Evolutionary conservation across 2,113 vertebrate species (phyloP), one percentile per base, ranked within the genome.

Genomic region (Ailurus styani): DNA sequence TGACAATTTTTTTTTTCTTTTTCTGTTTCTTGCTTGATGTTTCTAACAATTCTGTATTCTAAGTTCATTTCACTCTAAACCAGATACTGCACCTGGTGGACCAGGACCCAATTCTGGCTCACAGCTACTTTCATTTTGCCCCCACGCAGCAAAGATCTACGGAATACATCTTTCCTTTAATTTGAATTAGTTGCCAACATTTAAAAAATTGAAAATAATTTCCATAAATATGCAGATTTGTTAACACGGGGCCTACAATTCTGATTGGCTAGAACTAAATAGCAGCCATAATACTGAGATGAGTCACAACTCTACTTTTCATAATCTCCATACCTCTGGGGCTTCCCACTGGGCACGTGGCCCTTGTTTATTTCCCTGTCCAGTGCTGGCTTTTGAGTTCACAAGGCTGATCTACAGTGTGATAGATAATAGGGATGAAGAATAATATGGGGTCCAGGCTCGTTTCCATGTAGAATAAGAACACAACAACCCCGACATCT

Each of bases 131-230:
- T 83, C 6, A 29, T 79, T 66, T 88, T 9, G 31, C 27, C 5
- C 5, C 42, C 25, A 42, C 14, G 87, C 9, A 87, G 47, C 50
- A 82, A 1, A 42, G 40, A 93, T 11, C 3, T 83, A 29, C 0
- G 42, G 52, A 79, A 60, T 14, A 70, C 15, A 91, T 70, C 62
- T 52, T 73, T 8, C 20, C 21, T 94, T 91, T 70, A 27, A 82
- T 85, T 52, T 94, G 27, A 81, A 81, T 93, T 87, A 68, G 20
- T 90, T 96, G 9, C 42, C 37, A 90, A 85, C 17, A 68, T 68
- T 93, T 97, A 73, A 37, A 90, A 90, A 62, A 62, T 72, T 78
- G 42, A 66, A 85, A 78, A 79, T 1, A 34, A 72, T 45, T 95
- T 70, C 4, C 20, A 75, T 96, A 87, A 85, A 52, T 87, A 87